phyloP scores from a whole-genome alignment of 2,888 invertebrate genomes.

The Leuctra nigra region DNA sequence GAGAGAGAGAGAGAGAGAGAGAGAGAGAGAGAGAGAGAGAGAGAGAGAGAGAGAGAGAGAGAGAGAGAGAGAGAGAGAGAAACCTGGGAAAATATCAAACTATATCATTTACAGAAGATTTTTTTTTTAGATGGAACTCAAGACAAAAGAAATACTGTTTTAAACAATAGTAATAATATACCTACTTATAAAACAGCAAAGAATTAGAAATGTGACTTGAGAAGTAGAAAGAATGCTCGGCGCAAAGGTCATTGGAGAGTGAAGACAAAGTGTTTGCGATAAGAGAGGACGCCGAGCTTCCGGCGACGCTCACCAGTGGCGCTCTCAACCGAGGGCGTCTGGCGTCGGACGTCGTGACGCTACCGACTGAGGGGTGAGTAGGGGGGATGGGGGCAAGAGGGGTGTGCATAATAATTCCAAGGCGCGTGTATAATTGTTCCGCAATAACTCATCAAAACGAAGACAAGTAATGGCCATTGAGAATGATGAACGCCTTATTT shows the following conservation, averaged over 20 bases:
- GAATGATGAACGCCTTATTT: slow-evolving; percentile 25
- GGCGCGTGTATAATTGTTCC: slow-evolving; percentile 27
- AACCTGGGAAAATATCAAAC: background rate
- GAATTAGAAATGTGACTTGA: too few species aligned
- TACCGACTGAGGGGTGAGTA: background rate
- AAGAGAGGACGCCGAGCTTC: slow-evolving; percentile 24
- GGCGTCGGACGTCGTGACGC: background rate
- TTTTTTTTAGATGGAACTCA: background rate
- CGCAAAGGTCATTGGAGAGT: slow-evolving; percentile 11
- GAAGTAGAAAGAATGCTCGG: slow-evolving; percentile 1
- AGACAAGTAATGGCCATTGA: slow-evolving; percentile 29
- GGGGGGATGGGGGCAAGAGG: background rate
- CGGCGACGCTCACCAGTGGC: slow-evolving; percentile 20
- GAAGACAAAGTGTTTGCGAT: slow-evolving; percentile 20
- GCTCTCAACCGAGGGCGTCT: slow-evolving; percentile 2
- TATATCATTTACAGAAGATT: background rate
- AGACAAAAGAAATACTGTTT: too few species aligned
- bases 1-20: too few species aligned
- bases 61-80: too few species aligned
- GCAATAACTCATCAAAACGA: slow-evolving; percentile 28
- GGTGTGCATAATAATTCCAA: slow-evolving; percentile 24
- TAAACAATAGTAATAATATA: too few species aligned
- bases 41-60: too few species aligned
- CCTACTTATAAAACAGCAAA: too few species aligned
- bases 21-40: too few species aligned